Evolutionary conservation across 2,113 vertebrate genomes (phyloP).

Genomic region (Paraplagusia blochii): DNA sequence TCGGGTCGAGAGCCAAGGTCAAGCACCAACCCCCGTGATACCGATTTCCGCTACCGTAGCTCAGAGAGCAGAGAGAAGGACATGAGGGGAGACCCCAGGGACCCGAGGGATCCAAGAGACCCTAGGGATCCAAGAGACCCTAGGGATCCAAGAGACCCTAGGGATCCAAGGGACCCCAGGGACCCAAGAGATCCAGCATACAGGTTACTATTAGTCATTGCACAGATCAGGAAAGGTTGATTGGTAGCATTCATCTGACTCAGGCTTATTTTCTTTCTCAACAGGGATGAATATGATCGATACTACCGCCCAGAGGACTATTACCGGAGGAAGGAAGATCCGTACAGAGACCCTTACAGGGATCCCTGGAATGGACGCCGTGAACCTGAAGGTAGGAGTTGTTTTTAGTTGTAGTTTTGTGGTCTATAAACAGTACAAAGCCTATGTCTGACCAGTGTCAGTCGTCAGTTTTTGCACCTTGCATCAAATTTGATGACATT

Average conservation of each 20-base stretch:
- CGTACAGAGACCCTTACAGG: conserved; percentile 82
- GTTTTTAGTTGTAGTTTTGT: neutral
- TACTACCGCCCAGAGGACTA: conserved; percentile 81
- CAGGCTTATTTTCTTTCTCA: conserved; percentile 23
- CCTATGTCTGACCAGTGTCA: too few species aligned
- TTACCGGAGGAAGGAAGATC: conserved; percentile 86
- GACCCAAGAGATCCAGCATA: conserved; percentile 46
- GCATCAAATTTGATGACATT: too few species aligned
- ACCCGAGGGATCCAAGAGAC: neutral
- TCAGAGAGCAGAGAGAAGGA: conserved; percentile 75
- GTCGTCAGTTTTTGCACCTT: too few species aligned
- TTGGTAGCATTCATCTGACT: neutral
- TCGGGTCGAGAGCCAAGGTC: conserved; percentile 64
- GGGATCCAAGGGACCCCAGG: conserved; percentile 5
- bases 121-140: conserved; percentile 19
- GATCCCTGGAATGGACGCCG: conserved; percentile 84
- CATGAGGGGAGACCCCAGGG: conserved; percentile 38
- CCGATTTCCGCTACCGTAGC: conserved; percentile 76
- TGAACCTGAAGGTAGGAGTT: conserved; percentile 78
- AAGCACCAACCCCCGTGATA: conserved; percentile 76
- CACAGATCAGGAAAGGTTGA: too few species aligned
- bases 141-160: conserved; percentile 30
- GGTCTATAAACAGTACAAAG: neutral
- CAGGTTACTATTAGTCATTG: too few species aligned
- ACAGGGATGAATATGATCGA: conserved; percentile 83